Evolutionary conservation across 1,140 invertebrate genomes (phyloP), one percentile per base, ranked within the genome.

Genomic region (Palaemon carinicauda): DNA sequence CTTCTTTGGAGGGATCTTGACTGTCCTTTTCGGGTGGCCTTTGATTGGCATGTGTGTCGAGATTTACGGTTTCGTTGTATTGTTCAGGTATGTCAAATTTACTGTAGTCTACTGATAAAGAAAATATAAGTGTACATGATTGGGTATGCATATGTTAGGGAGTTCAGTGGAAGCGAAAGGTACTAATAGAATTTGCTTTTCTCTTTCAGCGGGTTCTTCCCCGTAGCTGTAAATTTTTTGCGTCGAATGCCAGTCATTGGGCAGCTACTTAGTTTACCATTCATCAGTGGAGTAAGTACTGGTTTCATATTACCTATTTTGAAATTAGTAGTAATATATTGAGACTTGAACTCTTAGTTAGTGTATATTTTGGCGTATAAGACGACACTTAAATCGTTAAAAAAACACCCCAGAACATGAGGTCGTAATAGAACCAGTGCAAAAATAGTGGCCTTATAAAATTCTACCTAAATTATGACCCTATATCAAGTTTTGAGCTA

Each of bases 21-120:
- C 99, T 78, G 98, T 99, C 29, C 92, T 99, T n/a, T 90, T 99
- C 60, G 98, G 98, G 54, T 99, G 96, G 95, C 98, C 98, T 1
- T 92, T 99, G 74, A 92, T 99, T 89, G 98, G 98, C 82, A 99
- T 99, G 96, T 93, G 98, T 71, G 93, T 99, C 90, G 99, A 99
- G 94, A 94, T 96, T 24, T 95, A 94, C 91, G 94, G 94, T 87
- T 95, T 94, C 90, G 91, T 95, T 88, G 90, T 94, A 21, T 90
- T 94, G 74, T 94, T 94, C 90, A 93, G 94, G 93, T 94, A 90
- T 91, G 82, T 65, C 7, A 5, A 21, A 24, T 21, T 29, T 53
- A 56, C 5, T 60, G 3, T n/a, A n/a, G n/a, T n/a, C n/a, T n/a
- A n/a, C n/a, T n/a, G n/a, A 10, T 54, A 4, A 5, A 5, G 73